Conservation (phyloP, 2,113 vertebrate species). For the Danio rerio region GRCz12tu NC_133188.1:50882501-50883000, state of each 20-base stretch:
- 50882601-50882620: neutral
- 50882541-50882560: no score
- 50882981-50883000: conserved; percentile 37
- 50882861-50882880: conserved; percentile 43
- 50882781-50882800: neutral
- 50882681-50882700: neutral
- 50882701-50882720: conserved; percentile 6
- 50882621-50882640: neutral
- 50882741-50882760: conserved; percentile 6
- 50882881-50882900: conserved; percentile 48
- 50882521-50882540: no score
- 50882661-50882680: conserved; percentile 17
- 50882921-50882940: conserved; percentile 40
- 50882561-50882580: no score
- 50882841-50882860: conserved; percentile 55
- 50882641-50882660: conserved; percentile 1
- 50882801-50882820: conserved; percentile 16
- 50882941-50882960: conserved; percentile 14
- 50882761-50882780: conserved; percentile 6
- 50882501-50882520: no score
- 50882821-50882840: conserved; percentile 42
- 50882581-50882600: neutral
- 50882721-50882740: neutral
- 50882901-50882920: conserved; percentile 57
- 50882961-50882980: conserved; percentile 61